These are phyloP conservation scores for Drosophila paracracens DNA, from an alignment of 2,888 invertebrate species.

Conservation along the genomic window DNA sequence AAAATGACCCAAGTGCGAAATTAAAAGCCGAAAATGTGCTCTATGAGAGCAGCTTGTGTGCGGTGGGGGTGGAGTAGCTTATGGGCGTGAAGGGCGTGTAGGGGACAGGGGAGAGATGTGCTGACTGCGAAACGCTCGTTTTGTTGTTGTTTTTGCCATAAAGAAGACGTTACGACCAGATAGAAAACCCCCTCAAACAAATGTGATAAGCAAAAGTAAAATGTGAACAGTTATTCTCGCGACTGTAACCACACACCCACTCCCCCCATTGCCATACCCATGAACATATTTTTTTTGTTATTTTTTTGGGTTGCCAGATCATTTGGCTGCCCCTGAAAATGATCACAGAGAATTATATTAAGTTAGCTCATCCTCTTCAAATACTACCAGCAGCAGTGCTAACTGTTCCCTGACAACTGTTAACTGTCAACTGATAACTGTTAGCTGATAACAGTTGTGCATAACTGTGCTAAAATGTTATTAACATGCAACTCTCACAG, in stretches of 20 bases:
- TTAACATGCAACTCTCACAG: constrained; percentile 7
- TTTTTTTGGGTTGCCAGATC: neutral
- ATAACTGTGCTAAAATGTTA: constrained; percentile 51
- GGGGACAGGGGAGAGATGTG: constrained; percentile 41
- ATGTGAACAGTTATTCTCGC: neutral
- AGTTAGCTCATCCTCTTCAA: neutral
- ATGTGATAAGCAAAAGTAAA: constrained; percentile 36
- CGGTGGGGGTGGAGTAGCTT: constrained; percentile 2
- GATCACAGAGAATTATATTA: constrained; percentile 13
- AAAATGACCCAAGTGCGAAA: constrained; percentile 83
- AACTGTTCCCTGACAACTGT: neutral
- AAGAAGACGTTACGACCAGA: constrained; percentile 54
- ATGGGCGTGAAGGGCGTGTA: neutral
- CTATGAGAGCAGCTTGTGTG: constrained; percentile 27
- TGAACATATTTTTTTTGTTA: neutral
- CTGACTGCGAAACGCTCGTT: constrained; percentile 51
- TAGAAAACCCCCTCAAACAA: constrained; percentile 17
- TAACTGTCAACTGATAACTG: constrained; percentile 7
- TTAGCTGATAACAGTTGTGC: constrained; percentile 17
- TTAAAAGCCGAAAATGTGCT: constrained; percentile 81
- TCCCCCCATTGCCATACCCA: neutral
- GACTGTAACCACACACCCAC: neutral
- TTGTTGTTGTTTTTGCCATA: constrained; percentile 36
- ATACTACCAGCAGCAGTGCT: neutral
- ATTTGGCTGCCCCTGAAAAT: neutral